Conservation (phyloP, 1,140 invertebrate genomes). For the Euschistus heros region DNA sequence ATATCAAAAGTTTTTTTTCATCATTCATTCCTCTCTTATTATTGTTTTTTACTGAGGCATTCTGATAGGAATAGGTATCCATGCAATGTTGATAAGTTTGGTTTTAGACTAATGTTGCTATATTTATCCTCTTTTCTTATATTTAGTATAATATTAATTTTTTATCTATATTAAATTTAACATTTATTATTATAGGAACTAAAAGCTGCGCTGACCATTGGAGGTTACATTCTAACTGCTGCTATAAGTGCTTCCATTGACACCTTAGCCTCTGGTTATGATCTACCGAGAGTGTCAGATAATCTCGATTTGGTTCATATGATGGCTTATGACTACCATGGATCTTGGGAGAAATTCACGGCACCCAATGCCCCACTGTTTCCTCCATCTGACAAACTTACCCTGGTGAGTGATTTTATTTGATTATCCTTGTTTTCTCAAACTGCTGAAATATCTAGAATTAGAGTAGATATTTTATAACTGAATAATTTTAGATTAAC, state of each 20-base stretch:
- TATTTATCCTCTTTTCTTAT: no score
- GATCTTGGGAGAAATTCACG: conserved; percentile 64
- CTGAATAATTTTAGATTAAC: neutral
- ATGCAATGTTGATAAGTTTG: no score
- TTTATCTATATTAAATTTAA: no score
- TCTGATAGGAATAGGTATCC: no score
- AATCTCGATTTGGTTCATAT: conserved; percentile 75
- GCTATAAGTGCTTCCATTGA: conserved; percentile 61
- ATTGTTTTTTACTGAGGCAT: no score
- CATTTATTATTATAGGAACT: conserved; percentile 42
- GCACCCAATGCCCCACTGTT: conserved; percentile 51
- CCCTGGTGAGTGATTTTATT: conserved; percentile 18
- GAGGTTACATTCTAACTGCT: conserved; percentile 56
- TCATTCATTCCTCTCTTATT: no score
- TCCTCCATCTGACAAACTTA: conserved; percentile 14
- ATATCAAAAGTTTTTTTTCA: no score
- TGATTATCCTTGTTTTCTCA: neutral
- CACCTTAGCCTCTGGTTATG: conserved; percentile 62
- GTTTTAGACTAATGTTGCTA: no score
- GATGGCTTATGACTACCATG: conserved; percentile 88
- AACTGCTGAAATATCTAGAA: neutral
- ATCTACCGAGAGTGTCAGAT: conserved; percentile 56
- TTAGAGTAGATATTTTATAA: neutral
- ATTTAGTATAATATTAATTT: no score
- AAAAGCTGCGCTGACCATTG: conserved; percentile 44